Percentiles rank a stretch among this genome's conserved stretches.
Evolutionary conservation across 2,888 invertebrate species (phyloP).

Genomic region (Achlya flavicornis): DNA sequence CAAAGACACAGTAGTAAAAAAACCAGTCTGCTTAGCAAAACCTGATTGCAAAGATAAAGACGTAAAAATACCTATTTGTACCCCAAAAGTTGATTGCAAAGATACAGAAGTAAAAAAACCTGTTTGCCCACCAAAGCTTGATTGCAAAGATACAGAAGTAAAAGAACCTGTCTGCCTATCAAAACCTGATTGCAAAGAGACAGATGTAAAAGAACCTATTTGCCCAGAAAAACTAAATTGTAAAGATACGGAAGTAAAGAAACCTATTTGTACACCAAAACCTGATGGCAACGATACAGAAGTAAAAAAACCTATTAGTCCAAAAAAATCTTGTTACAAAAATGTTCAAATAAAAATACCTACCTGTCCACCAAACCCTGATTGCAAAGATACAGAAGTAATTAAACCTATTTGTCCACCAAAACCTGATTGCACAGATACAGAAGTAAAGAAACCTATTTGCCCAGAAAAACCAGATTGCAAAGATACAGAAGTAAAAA

Average conservation of each 20-base stretch:
- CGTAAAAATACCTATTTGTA: neutral
- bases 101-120: neutral
- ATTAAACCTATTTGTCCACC: no score
- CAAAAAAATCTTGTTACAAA: no score
- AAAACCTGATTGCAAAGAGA: neutral
- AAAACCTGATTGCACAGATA: neutral
- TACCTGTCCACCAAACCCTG: no score
- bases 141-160: neutral
- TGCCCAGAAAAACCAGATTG: neutral
- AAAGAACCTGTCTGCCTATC: neutral
- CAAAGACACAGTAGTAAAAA: constrained; percentile 11
- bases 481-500: neutral
- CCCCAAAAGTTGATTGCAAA: neutral
- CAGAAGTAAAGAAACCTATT: neutral
- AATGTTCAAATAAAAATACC: no score
- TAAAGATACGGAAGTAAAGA: neutral
- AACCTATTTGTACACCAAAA: neutral
- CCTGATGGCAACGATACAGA: neutral
- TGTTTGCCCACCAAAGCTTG: neutral
- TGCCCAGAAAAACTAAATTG: neutral
- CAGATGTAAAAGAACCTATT: neutral
- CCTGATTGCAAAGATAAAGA: neutral
- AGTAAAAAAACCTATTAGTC: neutral
- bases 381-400: no score
- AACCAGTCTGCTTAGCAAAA: constrained; percentile 6